These are phyloP conservation scores for Biston betularia DNA, from an alignment of 2,888 invertebrate genomes.

Conservation along the genomic window DNA sequence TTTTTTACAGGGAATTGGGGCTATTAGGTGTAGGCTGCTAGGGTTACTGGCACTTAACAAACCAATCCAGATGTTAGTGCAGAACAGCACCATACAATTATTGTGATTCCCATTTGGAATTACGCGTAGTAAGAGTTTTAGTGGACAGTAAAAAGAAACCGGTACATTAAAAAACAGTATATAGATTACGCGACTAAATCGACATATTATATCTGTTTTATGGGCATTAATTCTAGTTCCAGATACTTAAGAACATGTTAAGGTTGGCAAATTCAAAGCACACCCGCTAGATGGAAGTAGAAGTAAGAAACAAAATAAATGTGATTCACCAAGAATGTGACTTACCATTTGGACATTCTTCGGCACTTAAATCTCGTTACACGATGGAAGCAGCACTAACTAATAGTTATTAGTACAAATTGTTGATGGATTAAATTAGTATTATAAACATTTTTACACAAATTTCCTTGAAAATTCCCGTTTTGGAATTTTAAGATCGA, in stretches of 20 bases:
- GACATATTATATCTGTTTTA: not conserved
- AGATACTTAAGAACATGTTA: not conserved
- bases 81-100: no score
- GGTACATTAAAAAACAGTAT: not conserved
- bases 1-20: no score
- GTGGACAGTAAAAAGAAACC: not conserved
- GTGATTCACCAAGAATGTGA: conserved; percentile 44
- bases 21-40: no score
- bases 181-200: no score
- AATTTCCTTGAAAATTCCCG: conserved; percentile 30
- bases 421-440: conserved; percentile 23
- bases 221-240: not conserved
- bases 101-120: no score
- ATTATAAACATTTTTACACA: conserved; percentile 41
- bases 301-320: conserved; percentile 17
- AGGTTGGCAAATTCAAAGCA: not conserved
- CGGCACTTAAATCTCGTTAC: conserved; percentile 34
- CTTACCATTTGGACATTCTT: conserved; percentile 78
- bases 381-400: conserved; percentile 13
- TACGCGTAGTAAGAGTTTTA: no score
- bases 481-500: conserved; percentile 32
- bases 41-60: no score
- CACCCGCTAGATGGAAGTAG: not conserved
- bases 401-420: conserved; percentile 6
- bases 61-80: no score